phyloP scores from a whole-genome alignment of 2,888 invertebrate genomes.

The Ormyrus nitidulus region DNA sequence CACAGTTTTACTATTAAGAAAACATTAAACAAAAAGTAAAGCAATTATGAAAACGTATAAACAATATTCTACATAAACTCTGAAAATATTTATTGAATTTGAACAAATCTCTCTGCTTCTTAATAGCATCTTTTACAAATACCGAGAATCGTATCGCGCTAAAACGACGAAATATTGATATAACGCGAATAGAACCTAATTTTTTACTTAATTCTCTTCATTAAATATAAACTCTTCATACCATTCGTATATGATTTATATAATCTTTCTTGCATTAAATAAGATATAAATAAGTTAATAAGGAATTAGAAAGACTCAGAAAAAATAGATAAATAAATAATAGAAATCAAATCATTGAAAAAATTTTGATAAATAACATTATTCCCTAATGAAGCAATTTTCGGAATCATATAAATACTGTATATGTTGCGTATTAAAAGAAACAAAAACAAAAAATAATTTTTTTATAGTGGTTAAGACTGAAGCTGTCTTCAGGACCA shows the following conservation, averaged over 20 bases:
- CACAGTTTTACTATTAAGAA: neutral
- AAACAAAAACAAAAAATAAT: constrained; percentile 40
- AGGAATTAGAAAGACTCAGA: constrained; percentile 20
- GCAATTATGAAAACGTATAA: constrained; percentile 13
- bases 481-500: constrained; percentile 48
- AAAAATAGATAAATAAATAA: constrained; percentile 23
- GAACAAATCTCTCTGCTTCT: constrained; percentile 11
- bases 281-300: constrained; percentile 23
- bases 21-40: constrained; percentile 6
- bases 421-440: constrained; percentile 12
- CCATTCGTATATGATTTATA: constrained; percentile 19
- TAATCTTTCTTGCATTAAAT: constrained; percentile 15
- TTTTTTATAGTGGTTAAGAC: constrained; percentile 22
- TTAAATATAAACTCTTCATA: constrained; percentile 6
- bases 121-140: constrained; percentile 22
- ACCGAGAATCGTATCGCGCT: constrained; percentile 32
- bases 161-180: constrained; percentile 29
- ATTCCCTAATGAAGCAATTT: constrained; percentile 8
- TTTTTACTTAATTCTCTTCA: constrained; percentile 28
- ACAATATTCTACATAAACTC: neutral
- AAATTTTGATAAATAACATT: constrained; percentile 35
- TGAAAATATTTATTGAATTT: constrained; percentile 41
- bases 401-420: constrained; percentile 6
- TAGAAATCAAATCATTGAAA: constrained; percentile 34
- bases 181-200: constrained; percentile 50